Percentiles rank a stretch among this genome's conserved stretches.
Evolutionary conservation across 2,797 vertebrate species (phyloP).

Genomic region (Agapornis canus): DNA sequence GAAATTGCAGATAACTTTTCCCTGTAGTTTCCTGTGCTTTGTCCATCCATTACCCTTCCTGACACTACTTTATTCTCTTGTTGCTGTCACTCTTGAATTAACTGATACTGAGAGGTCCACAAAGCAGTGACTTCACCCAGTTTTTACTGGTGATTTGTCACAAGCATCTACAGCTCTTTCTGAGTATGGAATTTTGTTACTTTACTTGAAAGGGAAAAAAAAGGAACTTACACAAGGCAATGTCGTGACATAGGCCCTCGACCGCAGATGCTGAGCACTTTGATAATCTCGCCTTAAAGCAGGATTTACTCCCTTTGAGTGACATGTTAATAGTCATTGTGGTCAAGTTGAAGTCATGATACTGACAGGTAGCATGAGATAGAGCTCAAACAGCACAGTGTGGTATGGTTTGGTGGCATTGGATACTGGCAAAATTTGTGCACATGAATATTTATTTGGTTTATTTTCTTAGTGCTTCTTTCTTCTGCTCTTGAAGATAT

Average conservation of each 20-base stretch:
- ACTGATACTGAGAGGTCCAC: not conserved
- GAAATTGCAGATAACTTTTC: not conserved
- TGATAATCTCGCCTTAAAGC: not conserved
- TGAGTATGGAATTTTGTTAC: not conserved
- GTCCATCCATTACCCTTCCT: not conserved
- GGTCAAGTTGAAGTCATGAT: not conserved
- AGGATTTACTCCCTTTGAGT: not conserved
- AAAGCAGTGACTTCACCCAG: not conserved
- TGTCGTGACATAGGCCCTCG: not conserved
- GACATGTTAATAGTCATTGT: not conserved
- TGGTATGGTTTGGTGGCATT: not conserved
- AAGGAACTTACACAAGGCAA: not conserved
- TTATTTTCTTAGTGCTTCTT: not conserved
- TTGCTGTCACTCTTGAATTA: not conserved
- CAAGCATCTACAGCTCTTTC: not conserved
- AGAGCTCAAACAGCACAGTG: not conserved
- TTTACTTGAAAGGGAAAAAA: not conserved
- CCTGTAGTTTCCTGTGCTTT: not conserved
- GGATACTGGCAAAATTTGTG: rapidly evolving
- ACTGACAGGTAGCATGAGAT: not conserved
- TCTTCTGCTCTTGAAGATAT: not conserved
- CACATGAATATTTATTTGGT: rapidly evolving
- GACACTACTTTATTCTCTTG: not conserved
- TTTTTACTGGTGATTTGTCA: not conserved
- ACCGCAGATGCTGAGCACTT: not conserved